Conservation (phyloP, 2,113 vertebrate species). For the Carollia perspicillata region DNA sequence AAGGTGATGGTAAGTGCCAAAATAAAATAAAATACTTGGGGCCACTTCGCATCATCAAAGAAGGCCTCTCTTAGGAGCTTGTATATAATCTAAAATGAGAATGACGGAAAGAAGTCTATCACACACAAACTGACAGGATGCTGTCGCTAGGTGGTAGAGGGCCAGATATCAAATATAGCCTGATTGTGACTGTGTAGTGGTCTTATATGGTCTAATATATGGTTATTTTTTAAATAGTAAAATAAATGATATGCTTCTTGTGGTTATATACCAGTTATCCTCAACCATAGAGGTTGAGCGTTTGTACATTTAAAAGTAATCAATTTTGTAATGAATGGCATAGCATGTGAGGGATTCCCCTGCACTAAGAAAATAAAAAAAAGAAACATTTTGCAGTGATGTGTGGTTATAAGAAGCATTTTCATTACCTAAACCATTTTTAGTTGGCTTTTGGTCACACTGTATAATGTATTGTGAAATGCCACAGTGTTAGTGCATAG, state of each 20-base stretch:
- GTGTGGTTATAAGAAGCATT: not conserved
- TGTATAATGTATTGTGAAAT: not conserved
- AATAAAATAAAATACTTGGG: not conserved
- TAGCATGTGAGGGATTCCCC: not conserved
- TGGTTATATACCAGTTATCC: not conserved
- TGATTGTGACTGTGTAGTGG: not conserved
- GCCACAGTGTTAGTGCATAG: not conserved
- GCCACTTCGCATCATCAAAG: not conserved
- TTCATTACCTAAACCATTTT: not conserved
- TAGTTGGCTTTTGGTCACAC: not conserved
- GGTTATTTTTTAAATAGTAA: not conserved
- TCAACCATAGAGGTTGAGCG: not conserved
- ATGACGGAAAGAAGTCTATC: not conserved
- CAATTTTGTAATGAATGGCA: not conserved
- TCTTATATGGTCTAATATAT: not conserved
- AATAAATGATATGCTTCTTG: not conserved
- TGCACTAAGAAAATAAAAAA: not conserved
- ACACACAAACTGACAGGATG: not conserved
- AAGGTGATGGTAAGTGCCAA: not conserved
- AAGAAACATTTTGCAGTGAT: not conserved
- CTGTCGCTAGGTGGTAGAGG: not conserved
- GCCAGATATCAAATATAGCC: not conserved
- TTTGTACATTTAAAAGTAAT: not conserved
- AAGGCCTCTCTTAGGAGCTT: not conserved
- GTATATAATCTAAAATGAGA: not conserved